A percentile compares a stretch with the other conserved stretches of the same genome.
Conservation (phyloP, 2,113 vertebrate species). For the Pseudorhombus dupliciocellatus region DNA sequence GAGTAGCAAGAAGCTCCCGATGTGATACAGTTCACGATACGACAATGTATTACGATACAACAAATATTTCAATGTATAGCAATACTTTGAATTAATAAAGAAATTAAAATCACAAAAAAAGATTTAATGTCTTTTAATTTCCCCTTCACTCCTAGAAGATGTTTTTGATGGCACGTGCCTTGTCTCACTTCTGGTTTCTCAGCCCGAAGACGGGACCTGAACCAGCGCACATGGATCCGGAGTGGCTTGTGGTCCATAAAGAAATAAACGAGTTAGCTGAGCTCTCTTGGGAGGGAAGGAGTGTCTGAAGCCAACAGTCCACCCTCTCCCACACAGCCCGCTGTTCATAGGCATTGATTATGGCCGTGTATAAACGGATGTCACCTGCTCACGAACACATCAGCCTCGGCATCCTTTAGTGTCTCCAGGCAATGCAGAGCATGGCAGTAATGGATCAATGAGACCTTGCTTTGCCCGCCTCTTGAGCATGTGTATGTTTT, state of each 20-base stretch:
- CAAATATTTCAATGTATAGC: too few species aligned
- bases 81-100: too few species aligned
- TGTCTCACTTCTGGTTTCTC: conserved; percentile 18
- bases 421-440: conserved; percentile 54
- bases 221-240: not conserved
- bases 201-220: not conserved
- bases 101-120: not conserved
- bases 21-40: too few species aligned
- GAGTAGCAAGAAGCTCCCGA: too few species aligned
- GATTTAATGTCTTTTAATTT: not conserved
- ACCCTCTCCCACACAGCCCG: conserved; percentile 34
- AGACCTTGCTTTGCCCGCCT: conserved; percentile 9
- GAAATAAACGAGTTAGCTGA: conserved; percentile 17
- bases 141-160: not conserved
- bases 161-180: conserved; percentile 13
- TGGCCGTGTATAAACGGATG: conserved; percentile 46
- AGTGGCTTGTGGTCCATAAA: conserved; percentile 7
- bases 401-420: conserved; percentile 51
- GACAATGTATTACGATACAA: too few species aligned
- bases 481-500: not conserved
- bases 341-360: conserved; percentile 48
- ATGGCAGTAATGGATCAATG: conserved; percentile 55
- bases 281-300: conserved; percentile 26
- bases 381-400: conserved; percentile 47
- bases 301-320: conserved; percentile 11